Percentiles rank a stretch among this genome's conserved stretches.
Conservation (phyloP, 2,888 invertebrate genomes). For the Cecidostiba fungosa region DNA sequence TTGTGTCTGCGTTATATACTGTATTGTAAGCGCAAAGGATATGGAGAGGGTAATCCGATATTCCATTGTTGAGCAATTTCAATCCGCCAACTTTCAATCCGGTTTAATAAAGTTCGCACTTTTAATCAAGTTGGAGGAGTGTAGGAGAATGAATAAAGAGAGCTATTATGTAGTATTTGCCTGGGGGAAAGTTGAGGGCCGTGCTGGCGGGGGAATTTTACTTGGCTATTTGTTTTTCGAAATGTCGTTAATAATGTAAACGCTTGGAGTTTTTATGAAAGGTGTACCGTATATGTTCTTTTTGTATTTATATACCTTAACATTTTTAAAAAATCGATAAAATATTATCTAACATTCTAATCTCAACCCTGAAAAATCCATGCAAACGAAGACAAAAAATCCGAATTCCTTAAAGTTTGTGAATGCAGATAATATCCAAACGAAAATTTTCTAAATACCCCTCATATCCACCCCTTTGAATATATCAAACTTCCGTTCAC, state of each 20-base stretch:
- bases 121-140: slow-evolving; percentile 62
- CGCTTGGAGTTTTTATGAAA: neutral
- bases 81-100: slow-evolving; percentile 54
- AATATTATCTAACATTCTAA: too few species aligned
- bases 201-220: neutral
- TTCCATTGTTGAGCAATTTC: slow-evolving; percentile 56
- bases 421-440: too few species aligned
- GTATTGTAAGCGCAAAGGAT: neutral
- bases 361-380: too few species aligned
- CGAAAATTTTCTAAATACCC: neutral
- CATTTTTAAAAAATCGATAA: too few species aligned
- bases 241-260: slow-evolving; percentile 7
- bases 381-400: too few species aligned
- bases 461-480: neutral
- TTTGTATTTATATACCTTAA: neutral
- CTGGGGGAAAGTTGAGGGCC: neutral
- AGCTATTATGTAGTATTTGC: neutral
- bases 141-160: neutral
- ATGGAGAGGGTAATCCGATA: slow-evolving; percentile 54
- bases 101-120: slow-evolving; percentile 58
- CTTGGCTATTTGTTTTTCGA: neutral
- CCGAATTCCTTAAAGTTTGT: neutral
- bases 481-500: slow-evolving; percentile 15
- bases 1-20: neutral
- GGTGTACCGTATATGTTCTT: neutral